Conservation (phyloP, 1,140 invertebrate genomes). For the Uloborus diversus region DNA sequence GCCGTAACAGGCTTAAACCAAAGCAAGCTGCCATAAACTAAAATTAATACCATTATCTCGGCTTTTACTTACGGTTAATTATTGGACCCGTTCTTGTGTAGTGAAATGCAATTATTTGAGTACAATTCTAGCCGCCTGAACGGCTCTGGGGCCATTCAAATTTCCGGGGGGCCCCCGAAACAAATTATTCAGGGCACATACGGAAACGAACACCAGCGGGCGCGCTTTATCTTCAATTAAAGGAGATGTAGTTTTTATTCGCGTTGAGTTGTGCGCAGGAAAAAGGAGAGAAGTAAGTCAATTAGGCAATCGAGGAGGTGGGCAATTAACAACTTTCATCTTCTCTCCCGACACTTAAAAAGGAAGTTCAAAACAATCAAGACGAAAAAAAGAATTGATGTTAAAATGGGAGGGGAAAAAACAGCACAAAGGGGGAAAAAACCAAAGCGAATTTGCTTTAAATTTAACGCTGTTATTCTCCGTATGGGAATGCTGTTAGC, state of each 20-base stretch:
- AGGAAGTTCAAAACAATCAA: constrained; percentile 52
- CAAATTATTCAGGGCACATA: constrained; percentile 40
- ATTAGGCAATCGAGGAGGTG: constrained; percentile 45
- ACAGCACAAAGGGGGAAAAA: neutral
- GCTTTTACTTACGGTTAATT: constrained; percentile 56
- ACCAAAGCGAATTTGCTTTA: neutral
- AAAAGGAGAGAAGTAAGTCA: constrained; percentile 48
- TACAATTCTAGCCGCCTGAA: constrained; percentile 39
- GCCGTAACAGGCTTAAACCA: constrained; percentile 9
- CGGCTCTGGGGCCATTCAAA: constrained; percentile 23
- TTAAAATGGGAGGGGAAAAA: constrained; percentile 15
- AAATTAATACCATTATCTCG: constrained; percentile 55
- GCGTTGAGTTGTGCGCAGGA: constrained; percentile 9
- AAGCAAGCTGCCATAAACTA: constrained; percentile 46
- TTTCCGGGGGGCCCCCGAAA: constrained; percentile 27
- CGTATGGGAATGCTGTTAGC: neutral
- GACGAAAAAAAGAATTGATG: constrained; percentile 43
- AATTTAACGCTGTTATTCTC: neutral
- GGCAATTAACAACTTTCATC: constrained; percentile 55
- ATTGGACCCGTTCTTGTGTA: constrained; percentile 44
- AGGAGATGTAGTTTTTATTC: constrained; percentile 22
- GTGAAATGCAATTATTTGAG: constrained; percentile 52
- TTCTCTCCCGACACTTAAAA: constrained; percentile 52
- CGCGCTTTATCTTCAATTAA: constrained; percentile 55
- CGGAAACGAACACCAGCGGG: constrained; percentile 52